phyloP scores from a whole-genome alignment of 2,113 vertebrate genomes.

The Phrynocephalus versicolor region DNA sequence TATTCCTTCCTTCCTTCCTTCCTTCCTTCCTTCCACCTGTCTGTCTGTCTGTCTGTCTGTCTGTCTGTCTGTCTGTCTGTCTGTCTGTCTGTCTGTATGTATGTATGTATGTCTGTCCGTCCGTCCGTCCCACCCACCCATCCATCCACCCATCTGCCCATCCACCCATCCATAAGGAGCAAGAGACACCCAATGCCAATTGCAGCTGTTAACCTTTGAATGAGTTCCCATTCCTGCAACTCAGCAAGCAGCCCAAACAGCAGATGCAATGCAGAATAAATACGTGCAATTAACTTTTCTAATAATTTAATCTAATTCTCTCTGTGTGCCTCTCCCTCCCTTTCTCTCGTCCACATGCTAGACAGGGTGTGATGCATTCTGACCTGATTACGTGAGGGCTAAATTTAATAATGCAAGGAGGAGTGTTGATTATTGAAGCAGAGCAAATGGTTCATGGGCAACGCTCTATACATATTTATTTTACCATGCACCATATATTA shows the following conservation, averaged over 20 bases:
- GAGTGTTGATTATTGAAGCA: not conserved
- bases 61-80: no score
- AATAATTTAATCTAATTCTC: slow-evolving; percentile 57
- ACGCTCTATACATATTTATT: not conserved
- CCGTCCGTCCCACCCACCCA: no score
- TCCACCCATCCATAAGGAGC: not conserved
- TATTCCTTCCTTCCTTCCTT: not conserved
- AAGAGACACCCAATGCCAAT: not conserved
- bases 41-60: no score
- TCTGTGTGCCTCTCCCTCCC: not conserved
- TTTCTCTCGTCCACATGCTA: not conserved
- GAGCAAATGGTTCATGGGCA: not conserved
- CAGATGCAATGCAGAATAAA: slow-evolving; percentile 50
- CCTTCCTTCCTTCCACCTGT: not conserved
- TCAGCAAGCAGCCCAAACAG: slow-evolving; percentile 1
- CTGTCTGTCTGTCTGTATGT: no score
- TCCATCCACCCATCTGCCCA: no score
- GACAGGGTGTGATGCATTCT: slow-evolving; percentile 1
- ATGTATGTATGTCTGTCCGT: no score
- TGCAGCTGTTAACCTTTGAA: not conserved
- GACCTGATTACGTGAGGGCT: slow-evolving; percentile 39
- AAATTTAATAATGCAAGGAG: slow-evolving; percentile 34
- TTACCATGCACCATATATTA: not conserved
- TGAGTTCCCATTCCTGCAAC: not conserved
- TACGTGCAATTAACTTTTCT: slow-evolving; percentile 72